Percentiles rank a stretch among this genome's conserved stretches.
phyloP scores from a whole-genome alignment of 92 coral and sea anemone species.

The Ricordea florida region DNA sequence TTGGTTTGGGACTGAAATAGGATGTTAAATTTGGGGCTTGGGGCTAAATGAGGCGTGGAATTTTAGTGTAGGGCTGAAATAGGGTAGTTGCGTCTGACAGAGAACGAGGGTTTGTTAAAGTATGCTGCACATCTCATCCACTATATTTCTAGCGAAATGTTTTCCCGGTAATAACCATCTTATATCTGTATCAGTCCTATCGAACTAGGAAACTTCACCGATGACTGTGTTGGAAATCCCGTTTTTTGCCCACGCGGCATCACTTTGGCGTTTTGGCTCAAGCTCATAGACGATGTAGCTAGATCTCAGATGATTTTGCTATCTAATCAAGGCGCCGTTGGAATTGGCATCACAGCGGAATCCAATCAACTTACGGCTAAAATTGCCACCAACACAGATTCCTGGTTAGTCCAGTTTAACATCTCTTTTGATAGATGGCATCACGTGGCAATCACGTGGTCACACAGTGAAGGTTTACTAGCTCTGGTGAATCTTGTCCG shows the following conservation, averaged over 20 bases:
- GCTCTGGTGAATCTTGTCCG: constrained; percentile 19
- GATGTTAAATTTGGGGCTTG: too few relatives aligned
- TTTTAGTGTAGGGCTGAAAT: too few relatives aligned
- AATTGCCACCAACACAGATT: neutral
- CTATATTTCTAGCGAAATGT: too few relatives aligned
- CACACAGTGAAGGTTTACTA: neutral
- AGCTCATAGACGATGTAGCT: constrained; percentile 16
- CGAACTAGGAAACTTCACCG: constrained; percentile 23
- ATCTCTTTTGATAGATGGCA: constrained; percentile 37
- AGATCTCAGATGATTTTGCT: constrained; percentile 15
- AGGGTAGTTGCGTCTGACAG: too few relatives aligned
- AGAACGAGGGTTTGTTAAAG: too few relatives aligned
- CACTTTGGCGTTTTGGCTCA: constrained; percentile 56
- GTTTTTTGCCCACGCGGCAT: constrained; percentile 36
- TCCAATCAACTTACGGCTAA: neutral
- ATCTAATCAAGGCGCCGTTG: constrained; percentile 14
- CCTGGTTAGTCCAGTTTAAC: neutral
- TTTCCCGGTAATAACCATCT: neutral
- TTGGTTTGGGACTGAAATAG: too few relatives aligned
- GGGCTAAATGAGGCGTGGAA: too few relatives aligned
- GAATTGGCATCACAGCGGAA: constrained; percentile 7
- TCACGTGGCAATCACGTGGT: constrained; percentile 61
- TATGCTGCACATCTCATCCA: too few relatives aligned
- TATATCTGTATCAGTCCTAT: constrained; percentile 15
- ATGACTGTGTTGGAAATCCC: constrained; percentile 21